Base-by-base conservation (phyloP, 2,888 invertebrate species). In the Cremastinae sp. region DNA sequence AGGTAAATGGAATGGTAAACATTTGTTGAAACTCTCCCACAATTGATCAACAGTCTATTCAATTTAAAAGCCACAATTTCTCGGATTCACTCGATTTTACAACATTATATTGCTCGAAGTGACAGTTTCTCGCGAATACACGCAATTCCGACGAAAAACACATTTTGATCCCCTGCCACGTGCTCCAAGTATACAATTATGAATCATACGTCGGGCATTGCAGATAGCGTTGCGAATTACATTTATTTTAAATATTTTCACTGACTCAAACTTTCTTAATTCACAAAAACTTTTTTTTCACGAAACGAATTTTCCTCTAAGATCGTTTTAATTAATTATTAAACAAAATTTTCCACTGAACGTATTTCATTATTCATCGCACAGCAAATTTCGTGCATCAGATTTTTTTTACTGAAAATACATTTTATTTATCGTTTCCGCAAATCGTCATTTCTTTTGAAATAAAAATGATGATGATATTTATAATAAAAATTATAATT, bases 361-460 rank as follows among this genome's bases (percentile, higher is more conserved):
- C n/a, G n/a, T n/a, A n/a, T n/a, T n/a, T n/a, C n/a, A n/a, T n/a
- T n/a, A n/a, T n/a, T n/a, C n/a, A n/a, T n/a, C n/a, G n/a, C n/a
- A n/a, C n/a, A n/a, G n/a, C n/a, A n/a, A n/a, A n/a, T n/a, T n/a
- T n/a, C n/a, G n/a, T n/a, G n/a, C n/a, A n/a, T n/a, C n/a, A n/a
- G n/a, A 18, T 22, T 53, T 74, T 12, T 78, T 65, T 51, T 56
- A 59, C 14, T 75, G 73, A 75, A 73, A 34, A 18, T 22, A 72
- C 68, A 79, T 70, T 56, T 73, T 71, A 74, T 71, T 66, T 69
- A 47, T 56, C 49, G 28, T n/a, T n/a, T n/a, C n/a, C n/a, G n/a
- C n/a, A n/a, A n/a, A n/a, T n/a, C n/a, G n/a, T n/a, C n/a, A n/a
- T n/a, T n/a, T n/a, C n/a, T n/a, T n/a, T n/a, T n/a, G n/a, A n/a